A percentile compares a stretch with the other conserved stretches of the same genome.
These are phyloP conservation scores for Arnoldichthys spilopterus DNA, from an alignment of 2,797 vertebrate species.

Conservation along the genomic window DNA sequence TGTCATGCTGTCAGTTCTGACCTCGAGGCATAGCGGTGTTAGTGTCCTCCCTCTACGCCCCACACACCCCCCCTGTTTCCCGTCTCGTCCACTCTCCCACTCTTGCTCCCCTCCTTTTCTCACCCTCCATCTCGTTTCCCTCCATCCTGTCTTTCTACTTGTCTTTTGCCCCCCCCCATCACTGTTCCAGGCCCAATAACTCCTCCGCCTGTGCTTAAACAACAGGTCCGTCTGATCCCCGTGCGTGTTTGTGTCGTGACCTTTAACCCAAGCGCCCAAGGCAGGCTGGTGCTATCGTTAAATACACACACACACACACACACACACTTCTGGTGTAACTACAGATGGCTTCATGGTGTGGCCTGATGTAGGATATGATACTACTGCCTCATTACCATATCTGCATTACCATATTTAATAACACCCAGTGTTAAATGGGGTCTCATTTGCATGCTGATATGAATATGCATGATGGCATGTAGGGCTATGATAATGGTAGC, in stretches of 20 bases:
- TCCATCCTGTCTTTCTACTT: not conserved
- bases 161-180: slow-evolving; percentile 14
- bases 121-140: slow-evolving; percentile 14
- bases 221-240: slow-evolving; percentile 28
- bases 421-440: slow-evolving; percentile 47
- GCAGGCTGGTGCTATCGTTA: not conserved
- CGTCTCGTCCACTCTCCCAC: slow-evolving; percentile 1
- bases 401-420: slow-evolving; percentile 64
- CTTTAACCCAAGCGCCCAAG: slow-evolving; percentile 23
- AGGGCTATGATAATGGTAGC: slow-evolving; percentile 63
- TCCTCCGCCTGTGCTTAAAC: slow-evolving; percentile 54
- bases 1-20: slow-evolving; percentile 88
- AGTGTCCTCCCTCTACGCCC: not conserved
- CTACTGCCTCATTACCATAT: slow-evolving; percentile 52
- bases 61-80: not conserved
- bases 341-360: slow-evolving; percentile 32
- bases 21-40: slow-evolving; percentile 76
- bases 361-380: slow-evolving; percentile 37
- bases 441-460: slow-evolving; percentile 66
- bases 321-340: slow-evolving; percentile 40
- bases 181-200: not conserved
- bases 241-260: slow-evolving; percentile 14
- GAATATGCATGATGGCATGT: slow-evolving; percentile 61
- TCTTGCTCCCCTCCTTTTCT: slow-evolving; percentile 23
- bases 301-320: slow-evolving; percentile 38